Percentiles rank a stretch among this genome's conserved stretches.
Conservation (phyloP, 2,888 invertebrate species). For the Bombylius discolor region DNA sequence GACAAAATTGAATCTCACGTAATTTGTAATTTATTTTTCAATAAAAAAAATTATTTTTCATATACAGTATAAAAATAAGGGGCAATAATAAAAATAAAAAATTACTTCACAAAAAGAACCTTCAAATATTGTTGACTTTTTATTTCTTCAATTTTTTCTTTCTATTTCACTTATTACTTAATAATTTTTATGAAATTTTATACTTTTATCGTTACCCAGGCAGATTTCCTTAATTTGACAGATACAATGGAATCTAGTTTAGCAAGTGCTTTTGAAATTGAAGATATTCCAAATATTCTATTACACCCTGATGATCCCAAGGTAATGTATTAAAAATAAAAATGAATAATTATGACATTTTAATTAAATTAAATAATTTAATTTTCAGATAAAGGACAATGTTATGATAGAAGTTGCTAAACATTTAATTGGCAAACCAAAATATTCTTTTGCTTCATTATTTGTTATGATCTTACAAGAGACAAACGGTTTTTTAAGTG, state of each 20-base stretch:
- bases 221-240: background rate
- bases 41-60: no score
- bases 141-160: no score
- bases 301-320: constrained; percentile 12
- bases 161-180: background rate
- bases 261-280: background rate
- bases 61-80: no score
- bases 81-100: no score
- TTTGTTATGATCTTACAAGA: constrained; percentile 37
- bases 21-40: no score
- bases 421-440: constrained; percentile 28
- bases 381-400: constrained; percentile 28
- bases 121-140: no score
- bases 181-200: background rate
- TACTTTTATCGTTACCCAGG: background rate
- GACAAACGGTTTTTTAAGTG: constrained; percentile 36
- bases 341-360: background rate
- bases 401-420: constrained; percentile 29
- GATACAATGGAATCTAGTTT: constrained; percentile 1
- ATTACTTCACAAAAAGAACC: no score
- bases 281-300: constrained; percentile 13
- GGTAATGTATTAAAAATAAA: constrained; percentile 4
- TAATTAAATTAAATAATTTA: background rate
- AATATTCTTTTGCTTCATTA: constrained; percentile 39
- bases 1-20: no score